Conservation (phyloP, 1,140 invertebrate species). For the Macrotrachela quadricornifera region DNA sequence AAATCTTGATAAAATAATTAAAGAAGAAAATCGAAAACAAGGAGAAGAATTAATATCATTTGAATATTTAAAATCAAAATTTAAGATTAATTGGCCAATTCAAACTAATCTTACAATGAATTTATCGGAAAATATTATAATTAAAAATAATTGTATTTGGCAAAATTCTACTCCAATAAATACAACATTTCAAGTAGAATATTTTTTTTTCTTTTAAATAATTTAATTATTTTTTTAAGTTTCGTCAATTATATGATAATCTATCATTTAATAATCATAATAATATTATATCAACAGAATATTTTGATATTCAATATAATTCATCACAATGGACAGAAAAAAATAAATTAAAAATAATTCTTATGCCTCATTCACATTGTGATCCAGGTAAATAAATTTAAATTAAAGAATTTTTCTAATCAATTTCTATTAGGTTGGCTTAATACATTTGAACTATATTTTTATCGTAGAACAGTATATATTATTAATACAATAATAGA, state of each 20-base stretch:
- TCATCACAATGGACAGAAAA: neutral
- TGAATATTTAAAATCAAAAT: no score
- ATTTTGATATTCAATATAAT: slow-evolving; percentile 1
- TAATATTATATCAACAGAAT: slow-evolving; percentile 96
- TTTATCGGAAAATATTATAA: no score
- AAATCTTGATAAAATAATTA: no score
- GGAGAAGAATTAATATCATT: no score
- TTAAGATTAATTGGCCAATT: no score
- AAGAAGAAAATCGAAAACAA: no score
- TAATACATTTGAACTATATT: slow-evolving; percentile 84
- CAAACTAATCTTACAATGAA: no score
- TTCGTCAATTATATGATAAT: neutral
- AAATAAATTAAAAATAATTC: slow-evolving; percentile 18
- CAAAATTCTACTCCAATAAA: no score
- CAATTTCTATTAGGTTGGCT: slow-evolving; percentile 50
- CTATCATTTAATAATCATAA: slow-evolving; percentile 32
- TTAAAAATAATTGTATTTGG: no score
- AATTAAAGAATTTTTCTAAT: neutral
- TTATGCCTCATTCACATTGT: slow-evolving; percentile 57
- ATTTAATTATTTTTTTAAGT: neutral
- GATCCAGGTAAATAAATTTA: slow-evolving; percentile 59
- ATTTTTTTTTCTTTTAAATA: no score
- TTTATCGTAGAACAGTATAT: slow-evolving; percentile 54
- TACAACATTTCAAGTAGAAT: no score
- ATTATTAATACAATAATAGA: slow-evolving; percentile 72